Base-by-base conservation (phyloP, 2,888 invertebrate genomes). In the Agrochola litura region DNA sequence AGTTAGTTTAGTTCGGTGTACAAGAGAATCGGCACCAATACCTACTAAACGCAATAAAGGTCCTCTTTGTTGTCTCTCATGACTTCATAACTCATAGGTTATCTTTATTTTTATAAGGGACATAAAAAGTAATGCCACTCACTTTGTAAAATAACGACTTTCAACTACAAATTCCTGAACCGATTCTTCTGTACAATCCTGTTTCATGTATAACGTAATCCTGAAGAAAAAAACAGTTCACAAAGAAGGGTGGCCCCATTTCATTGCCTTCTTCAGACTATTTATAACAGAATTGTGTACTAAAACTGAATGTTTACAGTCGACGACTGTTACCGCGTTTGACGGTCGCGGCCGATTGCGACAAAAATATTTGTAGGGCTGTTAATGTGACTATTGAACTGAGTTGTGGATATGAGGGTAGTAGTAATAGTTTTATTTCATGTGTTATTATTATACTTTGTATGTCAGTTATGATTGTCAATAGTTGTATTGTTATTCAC, bases 261-360 rank as follows among this genome's bases (percentile, higher is more conserved):
- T 82, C 87, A 77, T 83, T 83, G 83, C 85, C 85, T 81, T 87
- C 87, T 87, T 79, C 67, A 76, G 86, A 88, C 86, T 90, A 90
- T 89, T 89, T 90, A 88, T 89, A 89, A 87, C 84, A 86, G 84
- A 83, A 85, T 83, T 80, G 87, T 84, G 88, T 85, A 90, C 84
- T 87, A 88, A 89, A 89, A 83, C 77, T 76, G 79, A 83, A 76
- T 88, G 89, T 88, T 88, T 89, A 89, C 89, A 83, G 81, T 83
- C 82, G 79, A 81, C 75, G 76, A 82, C 81, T 88, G 76, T 84
- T 78, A 79, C 83, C 81, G 68, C 81, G 76, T 83, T 82, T 76
- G 81, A 88, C 73, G 82, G 79, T 80, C 75, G 82, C 82, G 84
- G 79, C 70, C 76, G 83, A 81, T 79, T 75, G 78, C 78, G 77